These are phyloP conservation scores for Erebia palarica DNA, from an alignment of 2,888 invertebrate species.

Conservation along the genomic window DNA sequence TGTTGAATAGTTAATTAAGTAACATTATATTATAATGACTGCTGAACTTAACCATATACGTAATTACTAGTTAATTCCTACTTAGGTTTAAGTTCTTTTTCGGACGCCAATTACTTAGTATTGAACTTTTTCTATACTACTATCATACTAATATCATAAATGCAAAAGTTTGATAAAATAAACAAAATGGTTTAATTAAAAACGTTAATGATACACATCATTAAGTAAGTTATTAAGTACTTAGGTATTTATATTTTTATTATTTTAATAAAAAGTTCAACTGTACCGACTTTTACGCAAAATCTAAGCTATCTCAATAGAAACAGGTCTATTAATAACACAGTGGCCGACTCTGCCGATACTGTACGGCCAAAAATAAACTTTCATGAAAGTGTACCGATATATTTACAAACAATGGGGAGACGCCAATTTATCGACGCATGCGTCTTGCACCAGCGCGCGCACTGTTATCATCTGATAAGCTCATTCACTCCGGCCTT, in stretches of 20 bases:
- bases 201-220: not conserved
- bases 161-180: not conserved
- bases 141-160: too few species aligned
- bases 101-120: too few species aligned
- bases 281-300: not conserved
- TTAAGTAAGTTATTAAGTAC: too few species aligned
- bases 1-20: not conserved
- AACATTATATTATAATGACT: fast-evolving
- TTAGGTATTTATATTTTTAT: not conserved
- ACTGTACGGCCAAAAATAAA: slow-evolving; percentile 5
- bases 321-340: slow-evolving; percentile 11
- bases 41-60: too few species aligned
- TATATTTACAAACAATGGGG: slow-evolving; percentile 56
- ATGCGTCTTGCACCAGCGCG: slow-evolving; percentile 53
- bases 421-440: slow-evolving; percentile 62
- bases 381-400: slow-evolving; percentile 15
- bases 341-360: not conserved
- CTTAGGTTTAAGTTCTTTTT: too few species aligned
- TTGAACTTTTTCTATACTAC: too few species aligned
- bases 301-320: slow-evolving; percentile 2
- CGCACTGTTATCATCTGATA: slow-evolving; percentile 38
- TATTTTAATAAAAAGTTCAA: not conserved
- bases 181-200: not conserved
- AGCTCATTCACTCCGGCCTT: slow-evolving; percentile 33
- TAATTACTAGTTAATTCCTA: too few species aligned